phyloP scores from a whole-genome alignment of 2,888 invertebrate genomes.

The Tinea pellionella region DNA sequence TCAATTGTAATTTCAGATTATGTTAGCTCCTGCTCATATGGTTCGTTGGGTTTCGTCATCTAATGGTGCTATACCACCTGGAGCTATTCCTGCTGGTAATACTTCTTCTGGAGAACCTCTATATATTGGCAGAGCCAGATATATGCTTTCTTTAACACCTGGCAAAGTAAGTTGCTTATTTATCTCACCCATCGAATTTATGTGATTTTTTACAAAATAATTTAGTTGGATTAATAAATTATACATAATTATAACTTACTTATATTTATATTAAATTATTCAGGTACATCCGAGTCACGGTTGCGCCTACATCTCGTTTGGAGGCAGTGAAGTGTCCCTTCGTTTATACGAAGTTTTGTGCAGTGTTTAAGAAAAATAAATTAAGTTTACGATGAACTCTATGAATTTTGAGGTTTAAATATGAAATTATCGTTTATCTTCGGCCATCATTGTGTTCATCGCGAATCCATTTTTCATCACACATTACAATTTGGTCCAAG shows the following conservation, averaged over 20 bases:
- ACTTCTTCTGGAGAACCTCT: constrained; percentile 57
- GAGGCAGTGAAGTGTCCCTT: constrained; percentile 42
- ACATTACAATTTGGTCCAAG: constrained; percentile 15
- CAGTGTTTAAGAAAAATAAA: constrained; percentile 17
- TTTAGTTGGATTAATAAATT: not conserved
- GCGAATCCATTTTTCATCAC: constrained; percentile 22
- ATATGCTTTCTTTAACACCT: constrained; percentile 64
- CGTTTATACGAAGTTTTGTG: constrained; percentile 53
- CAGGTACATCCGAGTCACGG: constrained; percentile 57
- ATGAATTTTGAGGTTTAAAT: not conserved
- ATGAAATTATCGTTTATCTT: not conserved
- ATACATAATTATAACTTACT: not conserved
- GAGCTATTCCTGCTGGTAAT: constrained; percentile 65
- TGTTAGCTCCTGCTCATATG: constrained; percentile 37
- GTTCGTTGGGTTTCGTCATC: constrained; percentile 58
- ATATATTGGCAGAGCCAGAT: constrained; percentile 62
- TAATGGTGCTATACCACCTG: constrained; percentile 59
- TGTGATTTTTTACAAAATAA: not conserved
- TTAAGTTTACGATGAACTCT: not conserved
- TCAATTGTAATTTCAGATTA: constrained; percentile 29
- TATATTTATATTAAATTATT: constrained; percentile 18
- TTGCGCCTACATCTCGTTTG: constrained; percentile 49
- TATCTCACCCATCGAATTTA: not conserved
- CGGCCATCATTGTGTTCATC: not conserved
- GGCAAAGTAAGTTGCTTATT: constrained; percentile 53